Base-by-base conservation (phyloP, 2,888 invertebrate species). In the Steinernema carpocapsae region DNA sequence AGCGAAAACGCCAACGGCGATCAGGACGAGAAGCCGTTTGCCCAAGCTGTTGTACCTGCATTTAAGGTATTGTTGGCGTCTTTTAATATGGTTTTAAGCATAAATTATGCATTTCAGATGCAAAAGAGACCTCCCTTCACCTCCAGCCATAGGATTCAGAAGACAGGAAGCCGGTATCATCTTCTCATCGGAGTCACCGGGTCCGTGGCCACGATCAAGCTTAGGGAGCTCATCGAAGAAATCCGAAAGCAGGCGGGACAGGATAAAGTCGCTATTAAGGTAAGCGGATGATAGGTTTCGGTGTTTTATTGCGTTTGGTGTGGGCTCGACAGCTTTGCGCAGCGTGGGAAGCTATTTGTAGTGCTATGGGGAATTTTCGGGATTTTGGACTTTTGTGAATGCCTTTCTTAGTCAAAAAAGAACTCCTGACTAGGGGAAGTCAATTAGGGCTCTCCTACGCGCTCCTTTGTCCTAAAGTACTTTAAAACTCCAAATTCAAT, bases 201-300 rank as follows among this genome's bases (percentile, higher is more conserved):
- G 71, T 97, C 97, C 89, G 97, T 99, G 14, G 99, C 99, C 70
- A 92, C 95, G 19, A 92, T 97, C 70, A 97, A 97, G 90, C 88
- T 95, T 77, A 92, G 93, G 0, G 85, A 91, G 78, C 88, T 97
- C 80, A 89, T 94, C 14, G 89, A 91, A 45, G 88, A 90, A 80
- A 88, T 93, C 24, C 72, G 81, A 87, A 88, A 83, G 85, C 88
- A 42, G 51, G 80, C 79, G 79, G 85, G 90, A 72, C 88, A 92
- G 72, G 81, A 84, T 37, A 76, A 79, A 37, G 37, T 86, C 10
- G 73, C 72, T 22, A 84, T 86, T 29, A 87, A 86, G 79, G 86
- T 84, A 45, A 48, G 43, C 14, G 43, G 14, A 43, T 43, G 17
- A 48, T 64, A 22, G 4, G n/a, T 6, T 12, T 64, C 4, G 10